Base-by-base conservation (phyloP, 2,113 vertebrate genomes). In the Melanerpes aurifrons region DNA sequence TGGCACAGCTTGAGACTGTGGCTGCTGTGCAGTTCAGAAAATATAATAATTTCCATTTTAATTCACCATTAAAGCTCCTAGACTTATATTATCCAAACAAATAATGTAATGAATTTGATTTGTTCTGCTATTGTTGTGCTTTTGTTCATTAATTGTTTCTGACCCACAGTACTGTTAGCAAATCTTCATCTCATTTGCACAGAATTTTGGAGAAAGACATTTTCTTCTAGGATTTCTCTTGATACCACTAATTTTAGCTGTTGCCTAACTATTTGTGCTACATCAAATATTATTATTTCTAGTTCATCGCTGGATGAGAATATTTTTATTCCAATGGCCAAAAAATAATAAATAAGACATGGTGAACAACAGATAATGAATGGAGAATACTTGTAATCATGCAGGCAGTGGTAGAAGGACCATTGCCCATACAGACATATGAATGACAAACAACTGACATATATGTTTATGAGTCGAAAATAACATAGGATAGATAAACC, bases 131-230 rank as follows among this genome's bases (percentile, higher is more conserved):
- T 83, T 89, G 5, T 43, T 68, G 12, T 74, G 25, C 59, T 91
- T 94, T 81, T 37, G 35, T 45, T 84, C 45, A 43, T 63, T 3
- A 87, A 70, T 80, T 67, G 10, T 11, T 82, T 91, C 25, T 89
- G 75, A 74, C 47, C 24, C 57, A 64, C 9, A 6, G 13, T 37
- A 75, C 74, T 61, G 56, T 68, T 84, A 82, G 40, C 28, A 93
- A 92, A 86, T 75, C 50, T 66, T 94, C 17, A 54, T 57, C 54
- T 82, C 28, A 89, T 89, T 89, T 87, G 40, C n/a, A 86, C 14
- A 28, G 47, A 66, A 63, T 84, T 89, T 86, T 92, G 21, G 24
- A 82, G 63, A 74, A 82, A 66, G 40, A 81, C 3, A 15, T 70
- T 78, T 92, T 72, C 56, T 69, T 72, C 24, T 26, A 47, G 58